A percentile compares a stretch with the other conserved stretches of the same genome.
These are phyloP conservation scores for Gnathochromis pfefferi DNA, from an alignment of 2,113 vertebrate species.

Conservation along the genomic window DNA sequence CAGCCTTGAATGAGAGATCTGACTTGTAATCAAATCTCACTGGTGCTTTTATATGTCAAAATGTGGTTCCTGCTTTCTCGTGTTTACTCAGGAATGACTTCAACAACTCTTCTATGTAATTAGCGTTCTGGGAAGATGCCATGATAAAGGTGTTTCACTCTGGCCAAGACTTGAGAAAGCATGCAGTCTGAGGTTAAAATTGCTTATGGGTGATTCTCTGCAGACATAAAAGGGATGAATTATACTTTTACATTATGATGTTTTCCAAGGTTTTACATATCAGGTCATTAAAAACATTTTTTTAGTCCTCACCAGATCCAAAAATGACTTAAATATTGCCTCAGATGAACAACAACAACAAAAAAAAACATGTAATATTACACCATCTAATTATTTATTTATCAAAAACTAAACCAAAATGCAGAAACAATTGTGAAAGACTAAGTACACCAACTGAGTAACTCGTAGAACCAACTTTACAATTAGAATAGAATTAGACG, in stretches of 20 bases:
- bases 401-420: background rate
- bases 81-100: background rate
- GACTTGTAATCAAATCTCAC: constrained; percentile 10
- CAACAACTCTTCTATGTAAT: constrained; percentile 19
- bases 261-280: background rate
- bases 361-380: rapidly evolving
- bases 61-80: background rate
- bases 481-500: background rate
- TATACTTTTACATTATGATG: background rate
- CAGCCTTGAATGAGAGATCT: background rate
- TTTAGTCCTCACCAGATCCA: background rate
- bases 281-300: rapidly evolving
- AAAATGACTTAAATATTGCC: background rate
- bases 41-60: background rate
- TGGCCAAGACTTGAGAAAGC: background rate
- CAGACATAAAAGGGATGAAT: background rate
- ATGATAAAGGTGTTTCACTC: constrained; percentile 11
- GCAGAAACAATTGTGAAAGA: background rate
- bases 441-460: background rate
- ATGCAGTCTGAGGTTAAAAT: background rate
- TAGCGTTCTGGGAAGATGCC: constrained; percentile 5
- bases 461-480: background rate
- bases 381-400: background rate
- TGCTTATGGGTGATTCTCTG: background rate
- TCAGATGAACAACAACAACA: background rate